Evolutionary conservation across 2,888 invertebrate genomes (phyloP).

Genomic region (Eretmocerus hayati): DNA sequence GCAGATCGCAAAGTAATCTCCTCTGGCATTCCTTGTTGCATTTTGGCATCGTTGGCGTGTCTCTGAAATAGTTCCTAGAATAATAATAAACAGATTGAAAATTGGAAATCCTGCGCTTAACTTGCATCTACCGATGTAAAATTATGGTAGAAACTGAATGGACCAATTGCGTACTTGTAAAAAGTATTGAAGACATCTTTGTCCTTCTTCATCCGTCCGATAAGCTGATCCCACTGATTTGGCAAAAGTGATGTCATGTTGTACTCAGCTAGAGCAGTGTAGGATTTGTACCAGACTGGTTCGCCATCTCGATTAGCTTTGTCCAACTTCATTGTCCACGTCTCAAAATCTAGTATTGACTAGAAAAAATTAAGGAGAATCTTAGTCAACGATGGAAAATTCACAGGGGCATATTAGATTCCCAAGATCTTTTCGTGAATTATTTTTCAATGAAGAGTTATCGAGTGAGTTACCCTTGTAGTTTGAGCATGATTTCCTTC

Average conservation of each 20-base stretch:
- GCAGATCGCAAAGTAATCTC: constrained; percentile 10
- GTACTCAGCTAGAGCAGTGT: constrained; percentile 11
- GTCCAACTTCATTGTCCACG: constrained; percentile 20
- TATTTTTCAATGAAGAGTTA: too few relatives aligned
- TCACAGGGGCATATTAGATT: too few relatives aligned
- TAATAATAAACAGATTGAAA: too few relatives aligned
- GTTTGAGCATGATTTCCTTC: constrained; percentile 85
- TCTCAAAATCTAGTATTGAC: constrained; percentile 16
- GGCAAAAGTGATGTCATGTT: constrained; percentile 15
- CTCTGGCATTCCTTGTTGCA: constrained; percentile 7
- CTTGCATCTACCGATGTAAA: too few relatives aligned
- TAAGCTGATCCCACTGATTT: constrained; percentile 16
- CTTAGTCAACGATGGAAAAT: too few relatives aligned
- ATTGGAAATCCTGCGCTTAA: too few relatives aligned
- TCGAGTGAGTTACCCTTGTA: constrained; percentile 57
- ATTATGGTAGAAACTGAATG: not conserved
- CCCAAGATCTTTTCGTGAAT: too few relatives aligned
- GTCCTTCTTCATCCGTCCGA: constrained; percentile 5
- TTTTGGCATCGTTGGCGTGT: constrained; percentile 12
- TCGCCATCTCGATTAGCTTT: constrained; percentile 15
- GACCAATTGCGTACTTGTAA: constrained; percentile 15
- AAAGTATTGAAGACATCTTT: constrained; percentile 10
- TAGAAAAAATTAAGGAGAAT: not conserved
- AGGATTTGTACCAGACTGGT: constrained; percentile 18
- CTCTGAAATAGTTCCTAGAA: constrained; percentile 17